These are phyloP conservation scores for Gymnoscopelus braueri DNA, from an alignment of 2,797 vertebrate genomes.

Conservation along the genomic window DNA sequence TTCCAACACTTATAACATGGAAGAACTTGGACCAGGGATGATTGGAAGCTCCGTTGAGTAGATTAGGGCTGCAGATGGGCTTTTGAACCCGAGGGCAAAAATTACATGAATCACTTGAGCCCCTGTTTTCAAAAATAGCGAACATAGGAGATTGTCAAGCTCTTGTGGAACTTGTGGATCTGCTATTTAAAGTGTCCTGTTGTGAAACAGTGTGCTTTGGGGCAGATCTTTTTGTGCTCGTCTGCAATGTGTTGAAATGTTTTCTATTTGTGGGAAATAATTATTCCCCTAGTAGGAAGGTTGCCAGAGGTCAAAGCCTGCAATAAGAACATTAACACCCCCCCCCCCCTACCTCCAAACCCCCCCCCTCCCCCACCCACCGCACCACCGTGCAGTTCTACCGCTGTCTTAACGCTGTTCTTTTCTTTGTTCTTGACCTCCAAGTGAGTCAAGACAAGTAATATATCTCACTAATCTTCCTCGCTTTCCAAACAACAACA, in stretches of 20 bases:
- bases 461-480: constrained; percentile 12
- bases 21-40: constrained; percentile 13
- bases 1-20: constrained; percentile 14
- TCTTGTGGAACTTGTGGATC: too few species aligned
- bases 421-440: constrained; percentile 28
- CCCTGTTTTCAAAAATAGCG: too few species aligned
- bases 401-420: constrained; percentile 38
- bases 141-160: too few species aligned
- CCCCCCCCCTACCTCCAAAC: background rate
- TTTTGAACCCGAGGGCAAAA: constrained; percentile 21
- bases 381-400: constrained; percentile 30
- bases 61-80: constrained; percentile 20
- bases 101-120: background rate
- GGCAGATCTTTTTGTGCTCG: constrained; percentile 40
- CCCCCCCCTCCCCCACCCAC: background rate
- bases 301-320: constrained; percentile 22
- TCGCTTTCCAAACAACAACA: constrained; percentile 48
- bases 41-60: constrained; percentile 17
- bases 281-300: constrained; percentile 11
- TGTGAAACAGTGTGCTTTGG: constrained; percentile 14
- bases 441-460: constrained; percentile 1
- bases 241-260: constrained; percentile 50
- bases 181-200: background rate
- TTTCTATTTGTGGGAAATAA: constrained; percentile 39
- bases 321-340: constrained; percentile 21